phyloP scores from a whole-genome alignment of 2,113 vertebrate species.

The Platysteira castanea region DNA sequence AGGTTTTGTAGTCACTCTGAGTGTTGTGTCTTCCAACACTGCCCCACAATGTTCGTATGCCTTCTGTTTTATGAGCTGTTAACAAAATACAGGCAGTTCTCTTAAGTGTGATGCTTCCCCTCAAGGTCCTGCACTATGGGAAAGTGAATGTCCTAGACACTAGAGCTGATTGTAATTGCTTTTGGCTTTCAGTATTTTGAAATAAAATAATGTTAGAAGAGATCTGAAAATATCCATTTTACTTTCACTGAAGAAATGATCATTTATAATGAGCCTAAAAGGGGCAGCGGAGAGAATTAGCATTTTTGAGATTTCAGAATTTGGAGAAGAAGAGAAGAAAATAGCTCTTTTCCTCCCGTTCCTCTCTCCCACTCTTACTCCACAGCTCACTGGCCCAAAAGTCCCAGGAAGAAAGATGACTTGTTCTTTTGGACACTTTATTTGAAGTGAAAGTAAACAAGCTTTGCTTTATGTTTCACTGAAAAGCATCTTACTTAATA shows the following conservation, averaged over 20 bases:
- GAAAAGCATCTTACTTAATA: background rate
- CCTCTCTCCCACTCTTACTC: background rate
- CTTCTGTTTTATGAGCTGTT: background rate
- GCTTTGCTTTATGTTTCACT: background rate
- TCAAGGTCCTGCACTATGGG: background rate
- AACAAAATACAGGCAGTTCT: background rate
- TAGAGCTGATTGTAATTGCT: background rate
- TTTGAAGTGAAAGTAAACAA: background rate
- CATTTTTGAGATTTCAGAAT: background rate
- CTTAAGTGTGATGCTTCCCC: background rate
- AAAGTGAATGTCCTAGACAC: background rate
- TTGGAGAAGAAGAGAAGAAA: background rate
- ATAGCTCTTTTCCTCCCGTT: background rate
- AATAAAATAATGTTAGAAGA: background rate
- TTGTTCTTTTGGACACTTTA: background rate
- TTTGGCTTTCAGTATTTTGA: background rate
- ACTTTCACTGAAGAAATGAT: background rate
- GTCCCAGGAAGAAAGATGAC: background rate
- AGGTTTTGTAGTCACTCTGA: background rate
- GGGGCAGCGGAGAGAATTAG: background rate
- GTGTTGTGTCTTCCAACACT: background rate
- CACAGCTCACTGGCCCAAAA: background rate
- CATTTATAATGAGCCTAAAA: background rate
- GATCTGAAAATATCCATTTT: background rate
- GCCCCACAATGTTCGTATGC: background rate